Percentiles rank a stretch among this genome's conserved stretches.
Evolutionary conservation across 2,888 invertebrate species (phyloP).

Genomic region (Chloroclystis v-ata): DNA sequence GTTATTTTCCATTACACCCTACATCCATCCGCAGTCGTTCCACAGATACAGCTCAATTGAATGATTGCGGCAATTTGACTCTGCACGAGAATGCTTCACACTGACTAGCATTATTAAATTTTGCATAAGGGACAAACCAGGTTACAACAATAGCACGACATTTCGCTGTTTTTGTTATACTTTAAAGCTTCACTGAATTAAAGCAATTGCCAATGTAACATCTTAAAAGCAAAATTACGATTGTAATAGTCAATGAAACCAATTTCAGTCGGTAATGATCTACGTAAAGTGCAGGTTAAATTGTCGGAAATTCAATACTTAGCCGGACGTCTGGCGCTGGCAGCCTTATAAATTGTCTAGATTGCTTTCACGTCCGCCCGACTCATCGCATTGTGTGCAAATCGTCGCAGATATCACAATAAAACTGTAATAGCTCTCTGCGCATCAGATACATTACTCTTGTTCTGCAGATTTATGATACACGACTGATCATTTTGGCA

Average conservation of each 20-base stretch:
- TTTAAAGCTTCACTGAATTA: too few relatives aligned
- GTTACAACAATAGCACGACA: too few relatives aligned
- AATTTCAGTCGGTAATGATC: neutral
- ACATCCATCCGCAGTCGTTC: constrained; percentile 13
- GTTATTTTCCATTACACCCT: constrained; percentile 21
- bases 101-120: neutral
- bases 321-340: constrained; percentile 12
- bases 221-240: too few relatives aligned
- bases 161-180: too few relatives aligned
- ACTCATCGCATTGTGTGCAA: constrained; percentile 36
- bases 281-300: neutral
- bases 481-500: constrained; percentile 8
- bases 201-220: too few relatives aligned
- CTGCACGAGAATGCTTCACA: too few relatives aligned
- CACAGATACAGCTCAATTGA: constrained; percentile 41
- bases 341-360: constrained; percentile 29
- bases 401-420: constrained; percentile 29
- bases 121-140: too few relatives aligned
- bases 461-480: constrained; percentile 12
- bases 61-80: constrained; percentile 39
- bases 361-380: constrained; percentile 29
- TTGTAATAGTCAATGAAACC: too few relatives aligned
- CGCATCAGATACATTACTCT: constrained; percentile 12
- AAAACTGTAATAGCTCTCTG: constrained; percentile 21
- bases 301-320: neutral